phyloP scores from a whole-genome alignment of 2,888 invertebrate genomes.

The Prosapia bicincta region DNA sequence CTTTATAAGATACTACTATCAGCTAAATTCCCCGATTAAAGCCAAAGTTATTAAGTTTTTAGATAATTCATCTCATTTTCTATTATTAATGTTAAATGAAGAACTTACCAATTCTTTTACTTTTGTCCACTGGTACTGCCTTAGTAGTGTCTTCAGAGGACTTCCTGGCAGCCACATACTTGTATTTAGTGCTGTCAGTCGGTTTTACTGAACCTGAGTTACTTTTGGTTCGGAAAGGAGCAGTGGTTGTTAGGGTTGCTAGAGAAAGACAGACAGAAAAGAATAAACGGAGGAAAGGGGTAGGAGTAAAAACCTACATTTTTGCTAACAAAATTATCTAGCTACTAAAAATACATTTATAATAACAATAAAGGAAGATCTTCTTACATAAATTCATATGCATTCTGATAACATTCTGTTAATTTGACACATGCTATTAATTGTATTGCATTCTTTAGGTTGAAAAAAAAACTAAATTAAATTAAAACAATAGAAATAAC shows the following conservation, averaged over 20 bases:
- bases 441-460: not conserved
- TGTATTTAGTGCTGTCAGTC: constrained; percentile 4
- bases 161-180: not conserved
- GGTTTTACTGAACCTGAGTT: constrained; percentile 43
- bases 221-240: constrained; percentile 67
- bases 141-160: not conserved
- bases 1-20: too few species aligned
- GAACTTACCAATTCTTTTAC: not conserved
- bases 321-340: not conserved
- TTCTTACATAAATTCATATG: not conserved
- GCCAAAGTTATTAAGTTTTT: too few species aligned
- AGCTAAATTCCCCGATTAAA: too few species aligned
- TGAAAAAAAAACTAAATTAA: too few species aligned
- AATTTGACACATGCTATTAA: not conserved
- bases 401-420: not conserved
- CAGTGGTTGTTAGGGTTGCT: constrained; percentile 72
- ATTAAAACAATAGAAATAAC: too few species aligned
- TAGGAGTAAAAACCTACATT: not conserved
- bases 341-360: not conserved
- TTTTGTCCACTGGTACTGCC: not conserved
- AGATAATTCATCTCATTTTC: not conserved
- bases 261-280: constrained; percentile 51
- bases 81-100: not conserved
- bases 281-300: not conserved
- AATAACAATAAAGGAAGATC: not conserved